Percentiles rank a stretch among this genome's conserved stretches.
Evolutionary conservation across 2,888 invertebrate species (phyloP).

Genomic region (Empis stercorea): DNA sequence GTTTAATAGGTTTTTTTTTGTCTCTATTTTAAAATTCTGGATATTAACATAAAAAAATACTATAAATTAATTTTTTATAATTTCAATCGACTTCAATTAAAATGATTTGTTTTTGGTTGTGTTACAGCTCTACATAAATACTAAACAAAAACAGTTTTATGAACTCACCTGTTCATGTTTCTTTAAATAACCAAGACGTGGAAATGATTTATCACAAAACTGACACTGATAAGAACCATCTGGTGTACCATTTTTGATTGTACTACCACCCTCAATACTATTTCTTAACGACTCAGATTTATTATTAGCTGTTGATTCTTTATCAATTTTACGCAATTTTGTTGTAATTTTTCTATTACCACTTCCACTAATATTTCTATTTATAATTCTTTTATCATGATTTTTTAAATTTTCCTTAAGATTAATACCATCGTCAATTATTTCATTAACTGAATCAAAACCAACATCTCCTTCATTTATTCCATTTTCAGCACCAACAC

Average conservation of each 20-base stretch:
- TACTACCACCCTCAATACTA: constrained; percentile 20
- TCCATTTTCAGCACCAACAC: constrained; percentile 11
- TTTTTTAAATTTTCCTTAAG: too few relatives aligned
- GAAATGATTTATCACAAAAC: constrained; percentile 85
- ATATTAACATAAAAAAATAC: too few relatives aligned
- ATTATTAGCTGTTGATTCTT: constrained; percentile 36
- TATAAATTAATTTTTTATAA: too few relatives aligned
- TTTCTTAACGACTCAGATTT: constrained; percentile 41
- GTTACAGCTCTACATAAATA: too few relatives aligned
- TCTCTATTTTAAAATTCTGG: too few relatives aligned
- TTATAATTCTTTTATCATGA: background rate
- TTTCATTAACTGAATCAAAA: constrained; percentile 14
- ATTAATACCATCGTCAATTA: too few relatives aligned
- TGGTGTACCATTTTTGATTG: background rate
- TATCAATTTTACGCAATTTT: constrained; percentile 37
- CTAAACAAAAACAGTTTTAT: background rate
- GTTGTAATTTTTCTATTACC: constrained; percentile 23
- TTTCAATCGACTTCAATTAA: too few relatives aligned
- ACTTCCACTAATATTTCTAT: too few relatives aligned
- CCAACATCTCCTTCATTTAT: constrained; percentile 10
- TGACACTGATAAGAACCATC: constrained; percentile 79
- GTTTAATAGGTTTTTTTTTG: too few relatives aligned
- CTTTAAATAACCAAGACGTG: constrained; percentile 72
- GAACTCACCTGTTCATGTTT: constrained; percentile 81
- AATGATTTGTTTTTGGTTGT: too few relatives aligned